Conservation (phyloP, 2,113 vertebrate species). For the Indri indri region DNA sequence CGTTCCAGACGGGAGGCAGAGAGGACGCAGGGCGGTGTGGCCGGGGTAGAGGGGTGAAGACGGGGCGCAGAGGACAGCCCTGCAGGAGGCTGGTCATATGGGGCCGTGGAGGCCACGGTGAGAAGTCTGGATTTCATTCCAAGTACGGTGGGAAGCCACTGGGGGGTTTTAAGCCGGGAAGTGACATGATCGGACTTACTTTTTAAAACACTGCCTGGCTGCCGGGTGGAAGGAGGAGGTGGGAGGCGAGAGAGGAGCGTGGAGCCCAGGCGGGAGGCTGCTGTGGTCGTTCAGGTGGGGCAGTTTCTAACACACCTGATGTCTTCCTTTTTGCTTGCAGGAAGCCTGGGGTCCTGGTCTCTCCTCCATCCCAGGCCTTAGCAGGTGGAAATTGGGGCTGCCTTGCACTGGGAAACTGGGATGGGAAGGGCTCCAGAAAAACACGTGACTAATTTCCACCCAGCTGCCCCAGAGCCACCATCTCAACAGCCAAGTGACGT, state of each 20-base stretch:
- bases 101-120: accelerated
- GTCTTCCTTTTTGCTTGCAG: neutral
- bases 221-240: neutral
- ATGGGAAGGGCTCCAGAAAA: neutral
- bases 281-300: accelerated
- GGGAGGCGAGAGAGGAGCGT: neutral
- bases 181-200: neutral
- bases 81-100: neutral
- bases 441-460: neutral
- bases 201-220: no score
- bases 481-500: accelerated
- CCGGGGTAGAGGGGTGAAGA: neutral
- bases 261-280: neutral
- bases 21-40: neutral
- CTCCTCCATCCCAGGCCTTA: neutral
- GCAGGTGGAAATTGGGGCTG: neutral
- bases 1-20: no score
- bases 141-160: neutral
- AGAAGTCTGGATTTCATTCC: neutral
- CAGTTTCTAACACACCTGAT: neutral
- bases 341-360: neutral
- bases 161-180: neutral
- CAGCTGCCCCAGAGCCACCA: neutral
- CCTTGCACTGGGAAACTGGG: neutral
- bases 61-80: neutral